phyloP scores from a whole-genome alignment of 2,113 vertebrate species.

The Thalassoma bifasciatum region DNA sequence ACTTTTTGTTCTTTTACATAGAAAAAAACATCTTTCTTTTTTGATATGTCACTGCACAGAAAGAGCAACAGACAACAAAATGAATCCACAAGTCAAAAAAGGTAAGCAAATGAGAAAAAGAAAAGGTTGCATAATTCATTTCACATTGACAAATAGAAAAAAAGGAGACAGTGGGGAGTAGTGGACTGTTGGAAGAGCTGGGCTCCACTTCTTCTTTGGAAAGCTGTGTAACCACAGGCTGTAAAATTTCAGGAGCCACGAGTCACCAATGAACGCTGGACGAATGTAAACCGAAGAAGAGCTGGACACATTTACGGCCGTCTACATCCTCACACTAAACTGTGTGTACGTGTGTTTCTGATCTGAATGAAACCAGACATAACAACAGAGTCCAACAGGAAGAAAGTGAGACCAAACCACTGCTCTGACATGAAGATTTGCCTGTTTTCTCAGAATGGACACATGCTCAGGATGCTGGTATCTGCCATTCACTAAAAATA shows the following conservation, averaged over 20 bases:
- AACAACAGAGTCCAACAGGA: constrained; percentile 30
- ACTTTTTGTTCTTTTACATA: constrained; percentile 72
- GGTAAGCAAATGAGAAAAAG: constrained; percentile 65
- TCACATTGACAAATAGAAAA: constrained; percentile 76
- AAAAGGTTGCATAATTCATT: constrained; percentile 75
- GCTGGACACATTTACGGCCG: constrained; percentile 48
- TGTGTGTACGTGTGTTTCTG: constrained; percentile 30
- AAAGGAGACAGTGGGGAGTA: constrained; percentile 69
- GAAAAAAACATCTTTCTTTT: constrained; percentile 57
- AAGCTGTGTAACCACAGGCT: constrained; percentile 10
- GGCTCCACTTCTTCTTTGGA: constrained; percentile 38
- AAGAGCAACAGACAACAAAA: constrained; percentile 79
- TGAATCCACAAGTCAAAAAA: constrained; percentile 72
- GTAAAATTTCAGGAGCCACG: constrained; percentile 2
- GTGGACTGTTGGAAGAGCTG: constrained; percentile 65
- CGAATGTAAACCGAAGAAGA: constrained; percentile 56
- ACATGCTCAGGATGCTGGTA: constrained; percentile 3
- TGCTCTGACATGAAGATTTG: neutral
- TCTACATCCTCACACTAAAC: constrained; percentile 2
- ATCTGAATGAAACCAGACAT: constrained; percentile 67
- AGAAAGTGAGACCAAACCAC: constrained; percentile 6
- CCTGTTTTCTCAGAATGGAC: neutral
- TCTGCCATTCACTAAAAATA: constrained; percentile 32
- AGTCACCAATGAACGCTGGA: constrained; percentile 41
- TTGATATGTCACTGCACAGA: constrained; percentile 80